phyloP scores from a whole-genome alignment of 2,888 invertebrate species.

The Netelia virgata region DNA sequence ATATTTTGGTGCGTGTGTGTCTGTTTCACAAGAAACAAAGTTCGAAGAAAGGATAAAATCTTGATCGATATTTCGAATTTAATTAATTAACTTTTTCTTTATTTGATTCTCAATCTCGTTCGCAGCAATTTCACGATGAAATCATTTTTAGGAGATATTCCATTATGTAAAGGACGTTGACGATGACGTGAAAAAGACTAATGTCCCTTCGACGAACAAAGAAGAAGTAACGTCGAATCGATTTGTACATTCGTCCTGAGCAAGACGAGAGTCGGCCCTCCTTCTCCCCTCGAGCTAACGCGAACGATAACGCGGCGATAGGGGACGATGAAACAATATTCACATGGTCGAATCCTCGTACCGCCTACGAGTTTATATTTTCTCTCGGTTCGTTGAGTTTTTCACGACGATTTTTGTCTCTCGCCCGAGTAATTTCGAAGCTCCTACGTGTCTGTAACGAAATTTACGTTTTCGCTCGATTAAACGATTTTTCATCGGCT shows the following conservation, averaged over 20 bases:
- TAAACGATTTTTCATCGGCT: slow-evolving; percentile 25
- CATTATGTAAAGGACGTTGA: background rate
- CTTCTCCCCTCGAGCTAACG: background rate
- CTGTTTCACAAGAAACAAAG: too few species aligned
- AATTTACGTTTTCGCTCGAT: slow-evolving; percentile 27
- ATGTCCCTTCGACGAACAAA: slow-evolving; percentile 26
- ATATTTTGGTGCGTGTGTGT: too few species aligned
- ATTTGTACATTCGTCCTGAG: slow-evolving; percentile 43
- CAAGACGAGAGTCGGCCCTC: background rate
- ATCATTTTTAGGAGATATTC: background rate
- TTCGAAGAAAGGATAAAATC: too few species aligned
- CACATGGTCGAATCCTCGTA: slow-evolving; percentile 51
- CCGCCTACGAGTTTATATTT: slow-evolving; percentile 17
- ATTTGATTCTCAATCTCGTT: background rate
- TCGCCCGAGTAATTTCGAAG: background rate
- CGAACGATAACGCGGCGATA: background rate
- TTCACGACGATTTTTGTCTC: slow-evolving; percentile 23
- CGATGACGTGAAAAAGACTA: background rate
- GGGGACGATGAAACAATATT: slow-evolving; percentile 25
- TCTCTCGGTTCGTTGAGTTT: slow-evolving; percentile 27
- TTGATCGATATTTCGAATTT: background rate
- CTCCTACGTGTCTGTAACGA: slow-evolving; percentile 7
- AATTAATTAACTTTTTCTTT: background rate
- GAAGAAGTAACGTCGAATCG: slow-evolving; percentile 42
- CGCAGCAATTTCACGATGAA: too few species aligned